Evolutionary conservation across 2,113 vertebrate species (phyloP), one percentile per base, ranked within the genome.

Genomic region (Hydropotes inermis): DNA sequence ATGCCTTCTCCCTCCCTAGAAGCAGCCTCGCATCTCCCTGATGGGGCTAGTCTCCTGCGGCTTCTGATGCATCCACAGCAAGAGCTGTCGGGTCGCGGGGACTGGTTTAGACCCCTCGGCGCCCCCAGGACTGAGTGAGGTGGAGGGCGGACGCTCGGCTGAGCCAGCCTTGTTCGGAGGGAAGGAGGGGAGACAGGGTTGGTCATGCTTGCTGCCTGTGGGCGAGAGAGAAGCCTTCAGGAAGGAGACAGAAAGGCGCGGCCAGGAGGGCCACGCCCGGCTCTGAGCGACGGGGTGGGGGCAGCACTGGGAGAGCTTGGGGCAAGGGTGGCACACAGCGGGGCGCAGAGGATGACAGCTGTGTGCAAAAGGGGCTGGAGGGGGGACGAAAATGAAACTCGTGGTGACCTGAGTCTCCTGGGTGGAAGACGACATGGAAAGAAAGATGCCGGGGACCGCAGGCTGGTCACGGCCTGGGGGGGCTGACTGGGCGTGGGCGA

Each of bases 1-100:
- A 12, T 8, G 5, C 19, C 7, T 39, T 3, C 28, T 64, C 88
- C 27, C 60, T 50, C 19, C 1, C 21, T n/a, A 15, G 47, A 17
- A 47, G 55, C n/a, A 28, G 36, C 23, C 39, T 84, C 30, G 0
- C 47, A 1, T 33, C 85, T 47, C 64, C 19, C 33, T 1, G 19
- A 36, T 30, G 1, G 33, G 14, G 28, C 60, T 9, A 2, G 10
- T 25, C 50, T n/a, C 30, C 52, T 0, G 54, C 0, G 5, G n/a
- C 43, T 25, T 45, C 30, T 15, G 28, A 39, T 36, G 78, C 19
- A 2, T 60, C 60, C 21, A 3, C 3, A 17, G 13, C 3, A 1
- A 7, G n/a, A 70, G 16, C 57, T 4, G 1, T 16, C 0, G 2
- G 19, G 30, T 36, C 9, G 0, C 1, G 2, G 52, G 6, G 33